These are phyloP conservation scores for Diadema setosum DNA, from an alignment of 35 echinoderm and acorn worm genomes.

Conservation along the genomic window DNA sequence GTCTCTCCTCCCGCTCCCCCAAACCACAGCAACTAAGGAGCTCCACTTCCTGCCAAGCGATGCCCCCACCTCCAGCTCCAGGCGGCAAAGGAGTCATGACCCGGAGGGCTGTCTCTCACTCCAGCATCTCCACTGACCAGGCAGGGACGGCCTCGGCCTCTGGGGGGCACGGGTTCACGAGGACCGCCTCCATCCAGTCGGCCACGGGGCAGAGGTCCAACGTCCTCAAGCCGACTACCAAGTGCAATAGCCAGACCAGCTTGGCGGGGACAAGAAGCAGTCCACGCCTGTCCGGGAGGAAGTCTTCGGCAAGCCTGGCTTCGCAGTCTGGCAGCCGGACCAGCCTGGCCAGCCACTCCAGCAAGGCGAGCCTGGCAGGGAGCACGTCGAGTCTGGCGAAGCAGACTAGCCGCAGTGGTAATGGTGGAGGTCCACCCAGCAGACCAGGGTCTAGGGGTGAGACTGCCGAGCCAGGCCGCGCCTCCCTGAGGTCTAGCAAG, in stretches of 20 bases:
- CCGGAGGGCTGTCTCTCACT: neutral
- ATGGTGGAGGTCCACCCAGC: neutral
- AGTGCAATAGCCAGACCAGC: neutral
- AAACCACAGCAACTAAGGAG: neutral
- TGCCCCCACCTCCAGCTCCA: slow-evolving; percentile 25
- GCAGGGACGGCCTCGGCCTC: too few species aligned
- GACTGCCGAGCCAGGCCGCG: neutral
- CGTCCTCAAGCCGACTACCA: neutral
- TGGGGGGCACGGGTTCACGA: too few species aligned
- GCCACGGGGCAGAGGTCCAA: neutral
- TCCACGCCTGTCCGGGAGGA: neutral
- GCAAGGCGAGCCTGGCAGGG: neutral
- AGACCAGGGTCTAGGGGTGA: neutral
- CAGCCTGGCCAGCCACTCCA: neutral
- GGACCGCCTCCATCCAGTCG: neutral
- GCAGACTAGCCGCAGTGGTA: neutral
- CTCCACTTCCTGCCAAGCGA: slow-evolving; percentile 16
- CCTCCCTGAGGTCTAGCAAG: neutral
- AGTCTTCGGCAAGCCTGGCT: neutral
- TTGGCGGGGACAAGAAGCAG: neutral
- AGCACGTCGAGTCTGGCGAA: neutral
- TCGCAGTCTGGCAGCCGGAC: neutral
- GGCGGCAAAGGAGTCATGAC: neutral
- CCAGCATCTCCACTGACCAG: neutral
- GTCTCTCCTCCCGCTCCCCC: too few species aligned